Conservation (phyloP, 2,113 vertebrate genomes). For the Sphyrna mokarran region DNA sequence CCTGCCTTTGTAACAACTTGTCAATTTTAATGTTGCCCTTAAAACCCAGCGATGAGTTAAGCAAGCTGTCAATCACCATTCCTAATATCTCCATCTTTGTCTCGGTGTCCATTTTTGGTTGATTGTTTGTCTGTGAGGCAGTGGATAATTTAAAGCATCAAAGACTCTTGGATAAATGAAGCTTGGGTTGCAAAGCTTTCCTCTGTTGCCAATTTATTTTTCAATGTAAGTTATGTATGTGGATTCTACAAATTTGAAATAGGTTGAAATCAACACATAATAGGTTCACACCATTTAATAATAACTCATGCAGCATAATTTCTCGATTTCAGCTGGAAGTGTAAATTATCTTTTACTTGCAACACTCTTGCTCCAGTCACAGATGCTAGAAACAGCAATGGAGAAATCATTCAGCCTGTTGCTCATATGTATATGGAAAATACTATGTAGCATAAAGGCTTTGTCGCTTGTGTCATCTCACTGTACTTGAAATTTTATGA, state of each 20-base stretch:
- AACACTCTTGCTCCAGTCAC: neutral
- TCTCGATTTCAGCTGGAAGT: neutral
- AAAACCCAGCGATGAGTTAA: too few relatives aligned
- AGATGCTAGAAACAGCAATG: neutral
- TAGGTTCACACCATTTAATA: too few relatives aligned
- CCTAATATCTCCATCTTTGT: too few relatives aligned
- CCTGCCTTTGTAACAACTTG: too few relatives aligned
- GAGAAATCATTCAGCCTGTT: neutral
- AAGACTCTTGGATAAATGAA: neutral
- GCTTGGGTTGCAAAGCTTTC: neutral
- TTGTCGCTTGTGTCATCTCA: too few relatives aligned
- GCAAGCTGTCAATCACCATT: too few relatives aligned
- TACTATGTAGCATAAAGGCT: neutral
- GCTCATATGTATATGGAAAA: neutral
- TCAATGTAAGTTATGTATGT: neutral
- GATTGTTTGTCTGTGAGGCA: neutral
- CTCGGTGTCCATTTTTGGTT: too few relatives aligned
- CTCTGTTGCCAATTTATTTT: neutral
- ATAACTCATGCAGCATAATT: neutral
- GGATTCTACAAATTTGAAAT: neutral
- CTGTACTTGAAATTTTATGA: too few relatives aligned
- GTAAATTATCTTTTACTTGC: neutral
- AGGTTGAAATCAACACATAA: neutral
- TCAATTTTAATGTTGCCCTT: too few relatives aligned
- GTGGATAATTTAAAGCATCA: neutral